phyloP scores from a whole-genome alignment of 2,113 vertebrate genomes.

The Phylloscopus trochilus region DNA sequence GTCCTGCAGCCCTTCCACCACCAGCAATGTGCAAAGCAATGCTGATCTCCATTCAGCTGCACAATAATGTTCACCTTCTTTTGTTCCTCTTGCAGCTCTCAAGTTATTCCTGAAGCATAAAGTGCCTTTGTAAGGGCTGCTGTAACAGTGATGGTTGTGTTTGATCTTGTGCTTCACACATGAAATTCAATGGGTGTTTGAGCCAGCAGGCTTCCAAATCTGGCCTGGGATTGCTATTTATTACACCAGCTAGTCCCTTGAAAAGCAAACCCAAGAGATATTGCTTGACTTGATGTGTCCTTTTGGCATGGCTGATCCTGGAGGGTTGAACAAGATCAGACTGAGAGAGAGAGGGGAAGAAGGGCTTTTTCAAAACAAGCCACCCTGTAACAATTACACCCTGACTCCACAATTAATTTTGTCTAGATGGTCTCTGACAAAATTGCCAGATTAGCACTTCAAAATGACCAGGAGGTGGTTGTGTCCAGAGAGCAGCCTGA shows the following conservation, averaged over 20 bases:
- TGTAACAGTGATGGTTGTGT: background rate
- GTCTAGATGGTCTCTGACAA: background rate
- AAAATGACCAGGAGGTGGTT: background rate
- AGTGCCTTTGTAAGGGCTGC: background rate
- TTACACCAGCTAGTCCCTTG: background rate
- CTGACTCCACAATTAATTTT: background rate
- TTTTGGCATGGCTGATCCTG: background rate
- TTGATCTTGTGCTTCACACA: background rate
- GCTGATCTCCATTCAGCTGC: background rate
- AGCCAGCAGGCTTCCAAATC: background rate
- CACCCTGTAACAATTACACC: background rate
- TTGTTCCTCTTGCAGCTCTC: background rate
- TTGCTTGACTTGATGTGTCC: background rate
- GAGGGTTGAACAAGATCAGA: background rate
- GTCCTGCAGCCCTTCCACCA: background rate
- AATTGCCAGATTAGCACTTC: background rate
- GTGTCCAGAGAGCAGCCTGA: fast-evolving
- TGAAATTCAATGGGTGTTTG: background rate
- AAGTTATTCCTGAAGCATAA: background rate
- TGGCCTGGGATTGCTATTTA: background rate
- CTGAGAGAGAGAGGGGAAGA: background rate
- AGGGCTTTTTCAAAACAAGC: background rate
- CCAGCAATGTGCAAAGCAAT: fast-evolving
- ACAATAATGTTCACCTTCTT: fast-evolving
- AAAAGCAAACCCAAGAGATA: background rate